Base-by-base conservation (phyloP, 2,113 vertebrate species). In the Micromys minutus region DNA sequence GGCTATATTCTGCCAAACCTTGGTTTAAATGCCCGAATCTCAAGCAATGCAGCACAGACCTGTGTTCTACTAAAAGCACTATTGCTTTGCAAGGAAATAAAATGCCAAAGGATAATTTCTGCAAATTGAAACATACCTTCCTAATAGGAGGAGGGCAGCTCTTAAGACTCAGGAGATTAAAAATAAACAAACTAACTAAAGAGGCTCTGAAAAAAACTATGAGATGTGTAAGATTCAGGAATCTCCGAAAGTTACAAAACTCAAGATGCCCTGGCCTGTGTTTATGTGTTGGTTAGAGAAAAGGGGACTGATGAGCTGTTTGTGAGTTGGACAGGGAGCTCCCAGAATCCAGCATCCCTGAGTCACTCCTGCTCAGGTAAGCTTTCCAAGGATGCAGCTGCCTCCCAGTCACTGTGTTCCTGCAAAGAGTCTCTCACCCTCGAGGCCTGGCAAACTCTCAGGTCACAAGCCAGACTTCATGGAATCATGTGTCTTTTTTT, bases 71-170 rank as follows among this genome's bases (percentile, higher is more conserved):
- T 59, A 17, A 22, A 89, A 59, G 4, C n/a, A 42, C 57, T 5
- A 39, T 90, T 80, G 59, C 87, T 93, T 92, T 71, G 26, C 29
- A 81, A 91, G 61, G 55, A 94, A 91, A 89, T 63, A 57, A 94
- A 92, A 95, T 77, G 57, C 17, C 77, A 67, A 80, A 63, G 47
- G 15, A 71, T 87, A 17, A 72, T 87, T 87, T 57, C 47, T 72
- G 7, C 2, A 29, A 39, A 72, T 42, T 57, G 50, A 72, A 87
- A 72, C 6, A 57, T 7, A 3, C 15, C 4, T 7, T 87, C n/a
- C 50, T 67, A 57, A 11, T 31, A 69, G 67, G 36, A 72, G 22
- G n/a, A 87, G 2, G 16, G 15, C 15, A 29, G 47, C 26, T 72
- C 15, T 6, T 87, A 67, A 72, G 50, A 57, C 24, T 72, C 86